Conservation (phyloP, 2,888 invertebrate genomes). For the Rhyacophila evoluta region DNA sequence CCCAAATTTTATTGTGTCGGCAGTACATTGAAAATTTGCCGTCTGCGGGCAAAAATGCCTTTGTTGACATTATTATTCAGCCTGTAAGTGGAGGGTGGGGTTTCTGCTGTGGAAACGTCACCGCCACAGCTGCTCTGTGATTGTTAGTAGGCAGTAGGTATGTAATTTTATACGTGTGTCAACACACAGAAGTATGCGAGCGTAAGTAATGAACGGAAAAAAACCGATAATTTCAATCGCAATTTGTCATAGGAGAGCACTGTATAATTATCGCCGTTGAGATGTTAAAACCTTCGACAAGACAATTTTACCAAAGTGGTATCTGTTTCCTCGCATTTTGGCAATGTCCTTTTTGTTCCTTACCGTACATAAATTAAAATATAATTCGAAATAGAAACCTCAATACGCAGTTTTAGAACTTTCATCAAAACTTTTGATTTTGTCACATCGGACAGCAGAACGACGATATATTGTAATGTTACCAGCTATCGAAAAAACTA, state of each 20-base stretch:
- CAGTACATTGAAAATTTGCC: not conserved
- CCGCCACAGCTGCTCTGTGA: slow-evolving; percentile 46
- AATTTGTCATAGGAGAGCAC: not conserved
- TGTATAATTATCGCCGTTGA: no score
- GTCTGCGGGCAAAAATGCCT: slow-evolving; percentile 18
- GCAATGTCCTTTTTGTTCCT: no score
- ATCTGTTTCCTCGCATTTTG: no score
- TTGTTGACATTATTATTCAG: slow-evolving; percentile 23
- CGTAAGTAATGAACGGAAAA: slow-evolving; percentile 7
- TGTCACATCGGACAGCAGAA: no score
- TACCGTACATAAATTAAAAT: no score
- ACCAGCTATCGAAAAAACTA: no score
- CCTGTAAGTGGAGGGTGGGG: slow-evolving; percentile 16
- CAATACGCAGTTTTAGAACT: no score
- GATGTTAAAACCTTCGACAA: no score
- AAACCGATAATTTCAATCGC: not conserved
- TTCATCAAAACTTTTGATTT: no score
- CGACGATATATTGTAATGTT: no score
- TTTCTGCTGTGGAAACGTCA: not conserved
- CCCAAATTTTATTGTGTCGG: not conserved
- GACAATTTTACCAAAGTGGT: no score
- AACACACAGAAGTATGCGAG: slow-evolving; percentile 41
- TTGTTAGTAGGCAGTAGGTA: slow-evolving; percentile 31
- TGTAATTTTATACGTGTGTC: slow-evolving; percentile 54
- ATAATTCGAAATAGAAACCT: no score